Base-by-base conservation (phyloP, 2,888 invertebrate species). In the Dyspetes luteomarginatus region DNA sequence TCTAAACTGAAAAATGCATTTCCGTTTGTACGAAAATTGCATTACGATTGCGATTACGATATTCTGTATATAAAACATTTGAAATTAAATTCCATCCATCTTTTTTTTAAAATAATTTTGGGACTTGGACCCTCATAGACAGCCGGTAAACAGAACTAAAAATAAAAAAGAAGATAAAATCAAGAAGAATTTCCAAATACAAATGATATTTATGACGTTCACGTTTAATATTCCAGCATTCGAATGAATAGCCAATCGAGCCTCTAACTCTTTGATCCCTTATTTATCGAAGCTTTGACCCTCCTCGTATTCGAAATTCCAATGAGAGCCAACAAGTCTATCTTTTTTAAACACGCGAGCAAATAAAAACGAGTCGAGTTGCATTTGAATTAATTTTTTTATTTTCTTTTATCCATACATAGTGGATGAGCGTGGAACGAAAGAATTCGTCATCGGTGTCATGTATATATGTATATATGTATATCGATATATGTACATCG, bases 261-360 rank as follows among this genome's bases (percentile, higher is more conserved):
- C 64, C 55, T 73, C 48, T n/a, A 12, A 12, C 41, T 48, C 36
- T 74, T 67, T 64, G 73, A 73, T 64, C 48, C 74, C 36, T 58
- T 67, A 65, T 56, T 74, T 67, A 74, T 67, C 30, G 48, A 65
- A 58, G 65, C 74, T 67, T 67, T 67, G 74, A 74, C 55, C 73
- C 52, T 17, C 55, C 3, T 64, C 19, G 64, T 65, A 73, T 73
- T 56, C 45, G 9, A 56, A 65, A 65, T 73, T 55, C 55, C 73
- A 43, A 43, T 15, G 17, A 17, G 19, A 55, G 9, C 30, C 48
- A 30, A 43, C 9, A 36, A n/a, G 22, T 64, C n/a, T 43, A 55
- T 43, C 45, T 30, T 43, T 30, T 55, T 7, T 7, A 9, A 55
- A 19, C 41, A 22, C 65, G 22, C 41, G n/a, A 72, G 24, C 24